phyloP scores from a whole-genome alignment of 2,888 invertebrate species.

The Thecophora atra region DNA sequence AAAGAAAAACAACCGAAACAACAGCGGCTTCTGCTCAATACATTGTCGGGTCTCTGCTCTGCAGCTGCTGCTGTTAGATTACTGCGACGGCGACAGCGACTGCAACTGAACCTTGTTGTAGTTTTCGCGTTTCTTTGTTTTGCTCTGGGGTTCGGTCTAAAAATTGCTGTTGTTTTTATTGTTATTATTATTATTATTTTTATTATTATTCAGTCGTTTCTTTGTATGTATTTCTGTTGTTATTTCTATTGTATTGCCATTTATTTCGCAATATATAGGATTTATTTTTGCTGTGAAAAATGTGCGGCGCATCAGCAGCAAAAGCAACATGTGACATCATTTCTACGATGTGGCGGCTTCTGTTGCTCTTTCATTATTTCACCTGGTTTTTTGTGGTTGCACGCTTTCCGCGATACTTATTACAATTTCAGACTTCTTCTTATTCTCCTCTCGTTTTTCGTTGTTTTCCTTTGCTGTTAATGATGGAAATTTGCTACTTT shows the following conservation, averaged over 20 bases:
- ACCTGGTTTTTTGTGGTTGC: background rate
- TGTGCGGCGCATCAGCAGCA: background rate
- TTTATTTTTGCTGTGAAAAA: conserved; percentile 12
- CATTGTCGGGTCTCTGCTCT: background rate
- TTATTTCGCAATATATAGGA: conserved; percentile 9
- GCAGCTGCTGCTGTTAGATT: background rate
- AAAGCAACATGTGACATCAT: conserved; percentile 40
- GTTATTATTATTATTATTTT: background rate
- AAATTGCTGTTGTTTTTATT: conserved; percentile 19
- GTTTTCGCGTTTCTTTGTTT: conserved; percentile 24
- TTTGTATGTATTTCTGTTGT: background rate
- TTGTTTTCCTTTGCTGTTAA: background rate
- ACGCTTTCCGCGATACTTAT: conserved; percentile 4
- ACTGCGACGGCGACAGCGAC: background rate
- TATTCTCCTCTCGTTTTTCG: background rate
- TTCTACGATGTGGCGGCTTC: conserved; percentile 18
- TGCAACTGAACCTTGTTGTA: background rate
- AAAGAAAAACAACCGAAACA: conserved; percentile 4
- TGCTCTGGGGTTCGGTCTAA: conserved; percentile 21
- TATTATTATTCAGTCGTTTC: background rate
- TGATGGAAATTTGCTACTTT: no score
- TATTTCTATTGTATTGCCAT: background rate
- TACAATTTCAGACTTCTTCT: no score
- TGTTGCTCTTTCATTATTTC: background rate
- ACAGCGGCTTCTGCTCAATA: background rate